These are phyloP conservation scores for Spinus pinus DNA, from an alignment of 2,797 vertebrate genomes.

Conservation along the genomic window DNA sequence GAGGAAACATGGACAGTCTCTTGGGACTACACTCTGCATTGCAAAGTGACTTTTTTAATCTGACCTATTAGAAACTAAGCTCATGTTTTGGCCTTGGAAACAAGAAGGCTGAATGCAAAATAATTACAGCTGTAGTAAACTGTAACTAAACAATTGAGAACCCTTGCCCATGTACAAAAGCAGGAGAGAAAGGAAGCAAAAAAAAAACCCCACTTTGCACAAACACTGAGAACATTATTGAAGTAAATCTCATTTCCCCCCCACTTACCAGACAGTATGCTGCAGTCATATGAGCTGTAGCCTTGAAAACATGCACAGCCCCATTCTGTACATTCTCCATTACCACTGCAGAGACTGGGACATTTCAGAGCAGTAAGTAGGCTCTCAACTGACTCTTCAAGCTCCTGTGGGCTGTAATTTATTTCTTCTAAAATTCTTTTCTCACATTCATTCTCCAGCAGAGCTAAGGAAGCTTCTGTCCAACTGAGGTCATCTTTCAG, in stretches of 20 bases:
- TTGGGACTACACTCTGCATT: neutral
- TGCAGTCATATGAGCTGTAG: slow-evolving; percentile 86
- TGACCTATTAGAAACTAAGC: neutral
- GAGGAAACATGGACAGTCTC: neutral
- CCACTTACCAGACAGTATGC: slow-evolving; percentile 77
- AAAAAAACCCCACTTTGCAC: neutral
- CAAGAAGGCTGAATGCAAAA: neutral
- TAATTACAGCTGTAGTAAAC: neutral
- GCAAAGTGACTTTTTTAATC: neutral
- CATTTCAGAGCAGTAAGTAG: slow-evolving; percentile 78
- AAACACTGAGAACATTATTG: neutral
- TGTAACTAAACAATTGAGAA: neutral
- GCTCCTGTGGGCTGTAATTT: slow-evolving; percentile 13
- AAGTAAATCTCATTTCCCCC: neutral
- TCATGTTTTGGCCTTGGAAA: neutral
- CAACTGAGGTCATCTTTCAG: slow-evolving; percentile 85
- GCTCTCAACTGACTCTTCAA: slow-evolving; percentile 61
- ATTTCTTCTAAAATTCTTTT: slow-evolving; percentile 80
- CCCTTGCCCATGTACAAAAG: neutral
- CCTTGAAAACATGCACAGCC: slow-evolving; percentile 84
- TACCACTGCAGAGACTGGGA: slow-evolving; percentile 81
- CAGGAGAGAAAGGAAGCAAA: neutral
- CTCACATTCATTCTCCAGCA: slow-evolving; percentile 91
- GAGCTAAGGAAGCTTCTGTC: slow-evolving; percentile 78
- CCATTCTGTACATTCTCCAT: slow-evolving; percentile 84